A percentile compares a stretch with the other conserved stretches of the same genome.
Evolutionary conservation across 2,113 vertebrate genomes (phyloP).

Genomic region (Melanotaenia duboulayi): DNA sequence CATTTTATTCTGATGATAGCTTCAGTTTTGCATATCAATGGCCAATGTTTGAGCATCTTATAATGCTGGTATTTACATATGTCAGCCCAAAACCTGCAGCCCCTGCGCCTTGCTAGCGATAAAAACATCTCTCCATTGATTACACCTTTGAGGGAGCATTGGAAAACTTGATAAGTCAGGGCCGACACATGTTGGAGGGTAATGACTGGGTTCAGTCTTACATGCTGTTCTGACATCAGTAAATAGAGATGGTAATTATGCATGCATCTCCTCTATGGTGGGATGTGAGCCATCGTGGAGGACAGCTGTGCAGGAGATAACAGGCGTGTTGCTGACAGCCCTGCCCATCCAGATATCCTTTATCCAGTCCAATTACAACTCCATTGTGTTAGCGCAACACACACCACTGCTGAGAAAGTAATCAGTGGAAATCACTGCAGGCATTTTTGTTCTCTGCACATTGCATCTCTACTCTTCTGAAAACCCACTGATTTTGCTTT

Average conservation of each 20-base stretch:
- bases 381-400: conserved; percentile 75
- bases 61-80: conserved; percentile 66
- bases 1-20: conserved; percentile 47
- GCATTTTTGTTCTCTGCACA: conserved; percentile 54
- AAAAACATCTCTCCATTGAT: conserved; percentile 73
- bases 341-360: conserved; percentile 76
- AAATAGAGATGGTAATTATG: conserved; percentile 83
- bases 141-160: conserved; percentile 70
- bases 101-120: conserved; percentile 43
- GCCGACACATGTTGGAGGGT: conserved; percentile 68
- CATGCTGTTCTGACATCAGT: conserved; percentile 77
- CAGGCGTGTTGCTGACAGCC: conserved; percentile 80
- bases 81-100: conserved; percentile 40
- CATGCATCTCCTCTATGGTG: conserved; percentile 67
- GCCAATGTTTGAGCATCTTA: conserved; percentile 44
- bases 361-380: conserved; percentile 80
- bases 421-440: conserved; percentile 69
- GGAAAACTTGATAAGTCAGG: conserved; percentile 71
- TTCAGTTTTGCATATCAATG: conserved; percentile 70
- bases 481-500: conserved; percentile 42
- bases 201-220: conserved; percentile 81
- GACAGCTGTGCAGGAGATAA: conserved; percentile 82
- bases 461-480: conserved; percentile 44
- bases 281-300: conserved; percentile 76
- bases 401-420: conserved; percentile 63